These are phyloP conservation scores for Resseliella maxima DNA, from an alignment of 2,888 invertebrate genomes.

Conservation along the genomic window DNA sequence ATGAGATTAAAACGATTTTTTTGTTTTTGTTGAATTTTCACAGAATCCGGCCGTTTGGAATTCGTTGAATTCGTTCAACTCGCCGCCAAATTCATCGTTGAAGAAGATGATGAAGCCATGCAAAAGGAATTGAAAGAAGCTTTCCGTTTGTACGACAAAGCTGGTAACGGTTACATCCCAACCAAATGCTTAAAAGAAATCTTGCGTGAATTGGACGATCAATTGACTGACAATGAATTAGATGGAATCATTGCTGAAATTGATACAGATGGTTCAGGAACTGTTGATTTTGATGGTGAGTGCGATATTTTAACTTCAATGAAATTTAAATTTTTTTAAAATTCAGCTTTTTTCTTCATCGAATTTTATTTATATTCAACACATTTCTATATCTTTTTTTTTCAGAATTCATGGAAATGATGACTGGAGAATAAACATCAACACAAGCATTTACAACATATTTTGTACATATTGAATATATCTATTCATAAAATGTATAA, in stretches of 20 bases:
- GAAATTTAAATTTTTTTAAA: conserved; percentile 56
- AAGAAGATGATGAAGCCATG: conserved; percentile 97
- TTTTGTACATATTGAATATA: no score
- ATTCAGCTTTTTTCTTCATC: no score
- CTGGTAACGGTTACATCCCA: conserved; percentile 95
- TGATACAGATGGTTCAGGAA: conserved; percentile 97
- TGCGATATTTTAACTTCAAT: conserved; percentile 58
- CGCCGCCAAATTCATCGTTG: conserved; percentile 97
- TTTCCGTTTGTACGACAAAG: conserved; percentile 98
- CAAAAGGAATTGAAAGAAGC: conserved; percentile 98
- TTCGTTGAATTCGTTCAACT: conserved; percentile 96
- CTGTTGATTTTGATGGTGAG: conserved; percentile 98
- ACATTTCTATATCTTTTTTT: conserved; percentile 68
- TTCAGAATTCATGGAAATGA: conserved; percentile 96
- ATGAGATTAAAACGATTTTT: no score
- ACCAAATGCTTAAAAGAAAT: conserved; percentile 94
- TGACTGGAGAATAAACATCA: conserved; percentile 83
- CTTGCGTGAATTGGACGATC: conserved; percentile 94
- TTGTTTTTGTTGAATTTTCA: not conserved
- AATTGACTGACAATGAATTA: conserved; percentile 92
- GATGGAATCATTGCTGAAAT: conserved; percentile 98
- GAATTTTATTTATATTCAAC: conserved; percentile 57
- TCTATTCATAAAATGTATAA: no score
- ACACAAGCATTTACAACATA: no score
- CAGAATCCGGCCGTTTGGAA: conserved; percentile 95